These are phyloP conservation scores for Heliconius sara DNA, from an alignment of 2,888 invertebrate species.

Conservation along the genomic window DNA sequence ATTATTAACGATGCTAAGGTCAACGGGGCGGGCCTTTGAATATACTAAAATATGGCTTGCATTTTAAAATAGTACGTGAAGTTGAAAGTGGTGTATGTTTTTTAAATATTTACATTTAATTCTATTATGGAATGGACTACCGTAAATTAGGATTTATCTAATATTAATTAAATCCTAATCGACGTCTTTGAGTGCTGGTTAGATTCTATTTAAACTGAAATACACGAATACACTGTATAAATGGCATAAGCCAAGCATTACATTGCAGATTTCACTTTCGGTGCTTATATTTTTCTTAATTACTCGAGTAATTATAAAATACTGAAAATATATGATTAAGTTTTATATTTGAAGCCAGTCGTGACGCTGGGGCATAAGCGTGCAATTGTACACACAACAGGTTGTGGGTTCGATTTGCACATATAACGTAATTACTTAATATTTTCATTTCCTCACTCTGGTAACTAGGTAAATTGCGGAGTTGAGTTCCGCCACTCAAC, in stretches of 20 bases:
- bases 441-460: too few species aligned
- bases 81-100: constrained; percentile 9
- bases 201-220: background rate
- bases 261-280: constrained; percentile 21
- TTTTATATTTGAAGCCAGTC: background rate
- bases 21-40: constrained; percentile 15
- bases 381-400: too few species aligned
- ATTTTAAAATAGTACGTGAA: constrained; percentile 11
- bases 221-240: background rate
- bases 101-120: background rate
- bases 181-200: background rate
- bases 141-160: background rate
- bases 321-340: background rate
- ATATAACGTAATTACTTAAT: too few species aligned
- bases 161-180: background rate
- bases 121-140: background rate
- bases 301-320: constrained; percentile 11
- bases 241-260: constrained; percentile 6
- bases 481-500: too few species aligned
- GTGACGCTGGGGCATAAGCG: too few species aligned
- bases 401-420: too few species aligned
- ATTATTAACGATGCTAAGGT: constrained; percentile 45
- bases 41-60: background rate
- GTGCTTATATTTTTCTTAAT: constrained; percentile 1
- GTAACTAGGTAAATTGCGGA: too few species aligned